These are phyloP conservation scores for Raja brachyura DNA, from an alignment of 2,113 vertebrate species.

Conservation along the genomic window DNA sequence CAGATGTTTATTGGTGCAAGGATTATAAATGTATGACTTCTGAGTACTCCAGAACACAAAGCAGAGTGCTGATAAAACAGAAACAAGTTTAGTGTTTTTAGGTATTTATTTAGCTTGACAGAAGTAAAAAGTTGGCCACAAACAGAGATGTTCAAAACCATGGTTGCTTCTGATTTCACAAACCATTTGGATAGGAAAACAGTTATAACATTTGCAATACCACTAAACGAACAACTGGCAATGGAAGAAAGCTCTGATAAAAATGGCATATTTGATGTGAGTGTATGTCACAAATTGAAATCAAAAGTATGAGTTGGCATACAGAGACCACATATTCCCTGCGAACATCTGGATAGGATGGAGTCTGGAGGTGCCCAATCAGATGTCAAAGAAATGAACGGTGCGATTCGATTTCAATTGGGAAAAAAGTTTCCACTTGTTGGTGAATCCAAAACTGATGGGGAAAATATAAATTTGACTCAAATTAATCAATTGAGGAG, in stretches of 20 bases:
- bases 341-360: neutral
- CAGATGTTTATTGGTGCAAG: neutral
- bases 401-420: neutral
- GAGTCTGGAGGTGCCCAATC: neutral
- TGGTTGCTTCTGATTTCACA: neutral
- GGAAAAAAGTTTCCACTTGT: neutral
- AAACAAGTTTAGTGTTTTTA: neutral
- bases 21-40: neutral
- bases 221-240: neutral
- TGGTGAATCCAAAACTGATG: neutral
- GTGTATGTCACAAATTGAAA: neutral
- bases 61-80: neutral
- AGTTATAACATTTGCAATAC: neutral
- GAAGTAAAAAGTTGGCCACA: neutral
- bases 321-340: neutral
- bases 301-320: neutral
- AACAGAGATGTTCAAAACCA: neutral
- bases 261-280: neutral
- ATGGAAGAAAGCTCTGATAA: neutral
- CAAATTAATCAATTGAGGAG: neutral
- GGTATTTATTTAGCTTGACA: neutral
- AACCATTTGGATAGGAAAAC: neutral
- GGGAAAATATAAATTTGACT: neutral
- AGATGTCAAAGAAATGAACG: neutral
- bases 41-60: neutral